These are phyloP conservation scores for Limenitis camilla DNA, from an alignment of 2,888 invertebrate genomes.

Conservation along the genomic window DNA sequence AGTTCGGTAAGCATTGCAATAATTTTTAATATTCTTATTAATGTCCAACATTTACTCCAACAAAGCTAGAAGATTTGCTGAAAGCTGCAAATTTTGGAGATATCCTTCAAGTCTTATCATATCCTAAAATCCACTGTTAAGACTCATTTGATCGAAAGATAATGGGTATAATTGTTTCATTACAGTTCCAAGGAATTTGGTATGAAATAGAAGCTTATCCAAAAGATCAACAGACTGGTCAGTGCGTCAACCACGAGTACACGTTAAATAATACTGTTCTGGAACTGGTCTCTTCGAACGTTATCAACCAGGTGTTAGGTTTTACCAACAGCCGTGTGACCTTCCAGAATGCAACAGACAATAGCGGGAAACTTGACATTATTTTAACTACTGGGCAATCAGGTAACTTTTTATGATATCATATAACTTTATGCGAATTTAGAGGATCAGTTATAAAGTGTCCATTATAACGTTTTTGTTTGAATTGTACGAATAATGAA, in stretches of 20 bases:
- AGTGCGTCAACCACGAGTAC: constrained; percentile 46
- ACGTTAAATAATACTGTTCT: constrained; percentile 27
- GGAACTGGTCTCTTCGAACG: constrained; percentile 36
- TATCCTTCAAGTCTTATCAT: no score
- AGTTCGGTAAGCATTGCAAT: constrained; percentile 12
- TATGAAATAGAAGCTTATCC: constrained; percentile 33
- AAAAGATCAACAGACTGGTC: constrained; percentile 41
- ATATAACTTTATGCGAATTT: not conserved
- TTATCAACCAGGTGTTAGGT: constrained; percentile 37
- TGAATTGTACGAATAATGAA: not conserved
- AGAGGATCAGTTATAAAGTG: no score
- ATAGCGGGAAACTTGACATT: constrained; percentile 41
- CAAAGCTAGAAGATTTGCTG: no score
- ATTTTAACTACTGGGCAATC: constrained; percentile 30
- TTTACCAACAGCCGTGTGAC: constrained; percentile 32
- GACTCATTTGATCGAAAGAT: no score
- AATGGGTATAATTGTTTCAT: constrained; percentile 4
- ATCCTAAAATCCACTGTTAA: no score
- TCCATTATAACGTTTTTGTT: no score
- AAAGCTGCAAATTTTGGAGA: not conserved
- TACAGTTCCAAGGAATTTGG: constrained; percentile 32
- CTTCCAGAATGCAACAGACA: constrained; percentile 22
- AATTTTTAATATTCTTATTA: not conserved
- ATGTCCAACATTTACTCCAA: no score
- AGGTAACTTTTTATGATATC: constrained; percentile 29